phyloP scores from a whole-genome alignment of 1,140 invertebrate species.

The Heliothis virescens region DNA sequence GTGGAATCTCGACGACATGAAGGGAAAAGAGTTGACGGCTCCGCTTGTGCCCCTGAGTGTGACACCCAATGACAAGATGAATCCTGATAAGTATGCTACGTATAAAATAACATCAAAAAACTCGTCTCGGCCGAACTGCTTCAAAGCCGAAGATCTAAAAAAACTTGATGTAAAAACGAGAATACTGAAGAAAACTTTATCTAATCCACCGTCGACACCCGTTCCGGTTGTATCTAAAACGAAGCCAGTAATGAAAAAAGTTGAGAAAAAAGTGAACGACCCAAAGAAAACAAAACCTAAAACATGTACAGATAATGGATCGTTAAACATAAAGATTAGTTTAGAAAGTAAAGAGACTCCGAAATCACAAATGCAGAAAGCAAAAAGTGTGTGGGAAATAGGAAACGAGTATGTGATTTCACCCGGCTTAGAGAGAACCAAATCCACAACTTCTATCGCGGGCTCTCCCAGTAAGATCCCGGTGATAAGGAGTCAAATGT shows the following conservation, averaged over 20 bases:
- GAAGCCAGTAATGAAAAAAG: slow-evolving; percentile 75
- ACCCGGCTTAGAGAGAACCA: slow-evolving; percentile 80
- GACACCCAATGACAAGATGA: slow-evolving; percentile 75
- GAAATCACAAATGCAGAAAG: slow-evolving; percentile 85
- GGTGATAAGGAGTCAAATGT: slow-evolving; percentile 84
- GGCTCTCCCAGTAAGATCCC: slow-evolving; percentile 87
- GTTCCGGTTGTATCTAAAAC: slow-evolving; percentile 78
- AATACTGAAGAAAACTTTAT: slow-evolving; percentile 85
- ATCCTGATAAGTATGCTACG: slow-evolving; percentile 83
- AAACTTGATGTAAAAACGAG: slow-evolving; percentile 85
- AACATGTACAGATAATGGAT: slow-evolving; percentile 65
- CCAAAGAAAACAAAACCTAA: slow-evolving; percentile 79
- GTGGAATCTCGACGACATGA: slow-evolving; percentile 86
- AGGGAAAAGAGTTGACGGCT: slow-evolving; percentile 80
- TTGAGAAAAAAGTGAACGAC: slow-evolving; percentile 77
- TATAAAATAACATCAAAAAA: slow-evolving; percentile 84
- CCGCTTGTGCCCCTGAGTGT: slow-evolving; percentile 75
- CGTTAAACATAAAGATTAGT: slow-evolving; percentile 62
- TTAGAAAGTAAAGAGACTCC: slow-evolving; percentile 69
- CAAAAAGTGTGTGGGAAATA: slow-evolving; percentile 87
- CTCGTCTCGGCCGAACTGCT: slow-evolving; percentile 67
- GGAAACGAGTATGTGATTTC: slow-evolving; percentile 74
- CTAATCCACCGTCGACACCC: slow-evolving; percentile 83
- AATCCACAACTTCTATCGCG: slow-evolving; percentile 85
- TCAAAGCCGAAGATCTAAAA: slow-evolving; percentile 80